Percentiles rank a stretch among this genome's conserved stretches.
Evolutionary conservation across 1,140 invertebrate species (phyloP).

Genomic region (Caenorhabditis inopinata): DNA sequence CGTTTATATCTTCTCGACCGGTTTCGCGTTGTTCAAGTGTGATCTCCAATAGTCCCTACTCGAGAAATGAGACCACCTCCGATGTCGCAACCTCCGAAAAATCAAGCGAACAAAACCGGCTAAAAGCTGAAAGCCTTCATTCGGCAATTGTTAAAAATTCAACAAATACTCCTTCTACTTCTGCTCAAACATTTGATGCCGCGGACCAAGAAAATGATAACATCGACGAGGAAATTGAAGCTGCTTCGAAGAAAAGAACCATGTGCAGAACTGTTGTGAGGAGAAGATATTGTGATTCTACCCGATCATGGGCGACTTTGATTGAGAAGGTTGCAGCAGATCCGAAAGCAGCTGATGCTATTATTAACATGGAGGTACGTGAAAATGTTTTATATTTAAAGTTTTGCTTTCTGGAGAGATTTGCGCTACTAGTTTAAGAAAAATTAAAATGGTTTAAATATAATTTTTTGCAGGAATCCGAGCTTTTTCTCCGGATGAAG

Average conservation of each 20-base stretch:
- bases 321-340: background rate
- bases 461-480: background rate
- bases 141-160: background rate
- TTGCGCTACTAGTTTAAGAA: no score
- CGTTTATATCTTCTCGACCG: background rate
- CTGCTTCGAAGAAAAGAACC: background rate
- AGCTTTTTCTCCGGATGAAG: background rate
- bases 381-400: no score
- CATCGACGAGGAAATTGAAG: constrained; percentile 1
- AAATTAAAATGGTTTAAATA: background rate
- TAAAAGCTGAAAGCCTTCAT: background rate
- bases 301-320: background rate
- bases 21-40: background rate
- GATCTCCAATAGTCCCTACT: background rate
- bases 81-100: background rate
- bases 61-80: background rate
- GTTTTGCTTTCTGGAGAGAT: no score
- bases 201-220: background rate
- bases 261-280: background rate
- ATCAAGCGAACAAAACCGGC: background rate
- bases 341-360: background rate
- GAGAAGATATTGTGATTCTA: background rate
- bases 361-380: background rate
- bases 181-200: background rate
- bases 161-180: background rate